Conservation (phyloP, 1,140 invertebrate species). For the Temnothorax longispinosus region DNA sequence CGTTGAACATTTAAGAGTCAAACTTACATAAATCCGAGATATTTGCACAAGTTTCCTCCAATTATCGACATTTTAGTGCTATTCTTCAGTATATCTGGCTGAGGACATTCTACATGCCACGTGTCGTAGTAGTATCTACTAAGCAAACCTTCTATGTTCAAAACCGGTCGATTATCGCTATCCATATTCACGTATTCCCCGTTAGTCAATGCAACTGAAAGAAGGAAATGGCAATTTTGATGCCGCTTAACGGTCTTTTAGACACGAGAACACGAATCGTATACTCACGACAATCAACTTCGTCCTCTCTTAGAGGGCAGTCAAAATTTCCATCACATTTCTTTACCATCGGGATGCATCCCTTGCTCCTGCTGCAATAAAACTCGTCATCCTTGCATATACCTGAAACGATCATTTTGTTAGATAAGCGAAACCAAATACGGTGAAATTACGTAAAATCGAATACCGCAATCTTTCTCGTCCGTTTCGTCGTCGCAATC, state of each 20-base stretch:
- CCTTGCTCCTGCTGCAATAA: constrained; percentile 87
- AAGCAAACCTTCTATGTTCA: constrained; percentile 88
- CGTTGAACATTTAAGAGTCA: neutral
- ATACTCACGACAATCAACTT: constrained; percentile 89
- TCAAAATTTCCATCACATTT: constrained; percentile 88
- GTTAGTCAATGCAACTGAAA: constrained; percentile 89
- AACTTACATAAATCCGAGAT: constrained; percentile 88
- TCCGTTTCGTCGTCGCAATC: constrained; percentile 92
- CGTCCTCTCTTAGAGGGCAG: constrained; percentile 90
- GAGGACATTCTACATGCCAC: constrained; percentile 88
- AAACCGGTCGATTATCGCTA: constrained; percentile 86
- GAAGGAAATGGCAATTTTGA: neutral
- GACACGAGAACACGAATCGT: neutral
- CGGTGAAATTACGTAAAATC: neutral
- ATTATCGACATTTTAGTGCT: constrained; percentile 58
- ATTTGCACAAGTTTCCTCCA: constrained; percentile 85
- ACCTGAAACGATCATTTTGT: constrained; percentile 81
- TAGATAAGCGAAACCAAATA: neutral
- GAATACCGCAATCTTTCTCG: constrained; percentile 89
- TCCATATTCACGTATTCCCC: constrained; percentile 87
- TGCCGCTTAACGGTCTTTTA: constrained; percentile 26
- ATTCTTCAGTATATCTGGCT: constrained; percentile 76
- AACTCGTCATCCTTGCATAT: constrained; percentile 86
- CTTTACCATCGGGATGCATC: constrained; percentile 87
- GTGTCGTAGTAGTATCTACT: constrained; percentile 86